Evolutionary conservation across 2,797 vertebrate genomes (phyloP).

Genomic region (Centropyge bicolor): DNA sequence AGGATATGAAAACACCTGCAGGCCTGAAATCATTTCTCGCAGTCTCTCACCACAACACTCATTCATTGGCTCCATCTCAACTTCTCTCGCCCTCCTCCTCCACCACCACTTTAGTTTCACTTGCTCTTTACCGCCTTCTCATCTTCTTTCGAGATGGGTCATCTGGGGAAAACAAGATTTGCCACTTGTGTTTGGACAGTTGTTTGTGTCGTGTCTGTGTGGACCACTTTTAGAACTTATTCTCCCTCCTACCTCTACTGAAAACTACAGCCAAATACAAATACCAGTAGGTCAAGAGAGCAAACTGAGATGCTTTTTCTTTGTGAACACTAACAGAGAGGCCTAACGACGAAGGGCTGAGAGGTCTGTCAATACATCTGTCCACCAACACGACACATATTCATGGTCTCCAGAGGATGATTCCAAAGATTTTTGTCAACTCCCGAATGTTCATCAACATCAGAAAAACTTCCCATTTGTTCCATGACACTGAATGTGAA

Average conservation of each 20-base stretch:
- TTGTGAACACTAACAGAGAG: not conserved
- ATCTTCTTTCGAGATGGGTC: slow-evolving; percentile 43
- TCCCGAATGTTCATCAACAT: not conserved
- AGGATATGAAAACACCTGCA: slow-evolving; percentile 85
- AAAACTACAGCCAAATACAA: slow-evolving; percentile 1
- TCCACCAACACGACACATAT: not conserved
- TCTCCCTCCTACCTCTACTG: slow-evolving; percentile 10
- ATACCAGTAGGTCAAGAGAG: not conserved
- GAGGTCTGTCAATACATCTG: not conserved
- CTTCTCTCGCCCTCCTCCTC: slow-evolving; percentile 15
- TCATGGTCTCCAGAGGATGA: not conserved
- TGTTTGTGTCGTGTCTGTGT: slow-evolving; percentile 16
- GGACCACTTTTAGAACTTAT: slow-evolving; percentile 18
- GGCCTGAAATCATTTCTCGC: slow-evolving; percentile 83
- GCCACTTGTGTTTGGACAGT: slow-evolving; percentile 30
- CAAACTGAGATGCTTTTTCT: not conserved
- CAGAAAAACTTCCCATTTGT: not conserved
- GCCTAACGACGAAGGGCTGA: not conserved
- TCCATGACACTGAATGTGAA: not conserved
- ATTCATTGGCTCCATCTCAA: slow-evolving; percentile 50
- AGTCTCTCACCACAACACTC: slow-evolving; percentile 61
- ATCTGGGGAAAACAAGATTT: slow-evolving; percentile 33
- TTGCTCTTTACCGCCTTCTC: slow-evolving; percentile 37
- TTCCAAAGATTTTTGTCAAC: not conserved
- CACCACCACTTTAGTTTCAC: slow-evolving; percentile 48